Evolutionary conservation across 2,113 vertebrate species (phyloP).

Genomic region (Erinaceus europaeus): DNA sequence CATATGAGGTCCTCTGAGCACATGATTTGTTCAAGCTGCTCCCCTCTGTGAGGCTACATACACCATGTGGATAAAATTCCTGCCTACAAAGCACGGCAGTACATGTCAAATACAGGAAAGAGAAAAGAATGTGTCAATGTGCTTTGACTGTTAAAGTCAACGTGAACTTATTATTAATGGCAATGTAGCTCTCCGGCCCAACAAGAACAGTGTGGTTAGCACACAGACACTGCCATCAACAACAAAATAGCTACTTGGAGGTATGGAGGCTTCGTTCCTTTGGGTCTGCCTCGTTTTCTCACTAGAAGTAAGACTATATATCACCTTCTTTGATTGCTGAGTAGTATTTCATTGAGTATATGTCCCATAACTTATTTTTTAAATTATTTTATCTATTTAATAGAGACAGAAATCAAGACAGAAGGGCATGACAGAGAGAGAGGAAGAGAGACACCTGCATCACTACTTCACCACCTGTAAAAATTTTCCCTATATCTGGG

Average conservation of each 20-base stretch:
- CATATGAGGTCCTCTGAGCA: not conserved
- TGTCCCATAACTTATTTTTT: too few relatives aligned
- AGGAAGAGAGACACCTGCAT: too few relatives aligned
- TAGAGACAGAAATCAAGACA: too few relatives aligned
- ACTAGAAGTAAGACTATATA: constrained; percentile 13
- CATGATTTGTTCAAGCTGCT: not conserved
- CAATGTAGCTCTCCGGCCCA: too few relatives aligned
- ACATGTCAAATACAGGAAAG: too few relatives aligned
- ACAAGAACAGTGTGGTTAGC: not conserved
- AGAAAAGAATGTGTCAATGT: not conserved
- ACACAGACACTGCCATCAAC: not conserved
- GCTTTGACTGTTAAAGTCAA: not conserved
- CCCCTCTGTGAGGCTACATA: not conserved
- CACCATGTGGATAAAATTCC: not conserved
- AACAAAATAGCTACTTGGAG: not conserved
- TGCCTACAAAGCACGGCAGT: not conserved
- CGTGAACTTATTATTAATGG: not conserved
- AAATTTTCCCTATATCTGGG: too few relatives aligned
- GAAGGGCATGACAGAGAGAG: too few relatives aligned
- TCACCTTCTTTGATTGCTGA: too few relatives aligned
- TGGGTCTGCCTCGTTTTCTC: not conserved
- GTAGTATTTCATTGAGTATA: too few relatives aligned
- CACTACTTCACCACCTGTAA: too few relatives aligned
- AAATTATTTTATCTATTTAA: too few relatives aligned
- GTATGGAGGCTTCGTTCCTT: not conserved